Evolutionary conservation across 1,140 invertebrate species (phyloP), one percentile per base, ranked within the genome.

Genomic region (Ceratosolen solmsi): DNA sequence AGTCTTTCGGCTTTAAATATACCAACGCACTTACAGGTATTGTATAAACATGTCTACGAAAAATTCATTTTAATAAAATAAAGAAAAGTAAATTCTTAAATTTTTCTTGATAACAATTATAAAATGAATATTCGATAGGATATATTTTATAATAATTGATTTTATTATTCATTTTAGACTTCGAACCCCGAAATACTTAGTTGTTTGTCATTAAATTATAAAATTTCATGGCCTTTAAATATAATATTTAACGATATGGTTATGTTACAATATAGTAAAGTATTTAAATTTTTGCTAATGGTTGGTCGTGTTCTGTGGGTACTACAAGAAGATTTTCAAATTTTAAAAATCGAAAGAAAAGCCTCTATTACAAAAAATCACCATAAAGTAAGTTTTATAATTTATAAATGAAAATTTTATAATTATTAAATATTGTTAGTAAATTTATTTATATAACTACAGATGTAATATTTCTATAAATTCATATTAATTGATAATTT

Each of bases 271-370:
- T 96, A 96, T 86, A 93, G 93, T 1, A 94, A 93, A 85, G 94
- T 96, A 0, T 96, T 96, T 85, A 94, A 94, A 86, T 95, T 95
- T 89, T 87, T 96, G 22, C 84, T 96, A 9, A 95, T 95, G 90
- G 92, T 96, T 72, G 93, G 95, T 80, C 92, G 95, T n/a, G 94
- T 95, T 46, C 93, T 93, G 8, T 96, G 94, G 94, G 93, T 95
- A 22, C 86, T 96, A 9, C 94, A 95, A 73, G 93, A 94, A 85
- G 93, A 94, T 82, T 95, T 94, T 89, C 88, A 88, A 46, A 88
- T 92, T 27, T 84, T 92, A 72, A 92, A 91, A 80, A 77, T 86
- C 17, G 87, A 89, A 46, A 85, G 86, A 11, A 87, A 90, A 84
- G 84, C 84, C 15, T 71, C 84, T 2, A 85, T 84, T 22, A 87